Evolutionary conservation across 1,140 invertebrate genomes (phyloP), one percentile per base, ranked within the genome.

Genomic region (Euschistus heros): DNA sequence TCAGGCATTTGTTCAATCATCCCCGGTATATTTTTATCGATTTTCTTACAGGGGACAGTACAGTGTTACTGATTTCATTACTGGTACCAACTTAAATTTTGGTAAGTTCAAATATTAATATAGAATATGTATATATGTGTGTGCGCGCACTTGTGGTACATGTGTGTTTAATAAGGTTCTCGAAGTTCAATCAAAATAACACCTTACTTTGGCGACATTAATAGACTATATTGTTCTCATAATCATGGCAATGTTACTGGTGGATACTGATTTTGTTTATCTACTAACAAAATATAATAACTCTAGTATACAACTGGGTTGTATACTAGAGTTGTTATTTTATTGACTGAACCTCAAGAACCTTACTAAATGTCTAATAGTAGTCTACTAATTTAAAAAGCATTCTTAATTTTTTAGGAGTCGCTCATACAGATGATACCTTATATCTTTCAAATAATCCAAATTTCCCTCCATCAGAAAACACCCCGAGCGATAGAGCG

Each of bases 1-100:
- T 22, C 24, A 24, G 4, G 18, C 54, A 6, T 57, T 24, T 27
- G 54, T 26, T 2, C 54, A 57, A 26, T 24, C 54, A 22, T 17
- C 18, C 6, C 54, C 54, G 0, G 24, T 57, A 17, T 57, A 57
- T 24, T 24, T 57, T 15, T 57, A 57, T 26, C 54, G 15, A 6
- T 57, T 57, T 26, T 20, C 18, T 7, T 57, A 57, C 54, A 57
- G 54, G 26, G 54, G 54, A 5, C 54, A 57, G 24, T 26, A 26
- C 22, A 57, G 54, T 26, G 2, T 10, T 22, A 20, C 47, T 18
- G 5, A 50, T 50, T 22, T 50, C 47, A 18, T 50, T 10, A 50
- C 47, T 18, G 47, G 47, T 22, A 50, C n/a, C 47, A 50, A 50
- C 22, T 10, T 20, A 20, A 50, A 50, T 50, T 50, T 50, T 22